These are phyloP conservation scores for Lepidochrysops patricia DNA, from an alignment of 2,888 invertebrate genomes.

Conservation along the genomic window DNA sequence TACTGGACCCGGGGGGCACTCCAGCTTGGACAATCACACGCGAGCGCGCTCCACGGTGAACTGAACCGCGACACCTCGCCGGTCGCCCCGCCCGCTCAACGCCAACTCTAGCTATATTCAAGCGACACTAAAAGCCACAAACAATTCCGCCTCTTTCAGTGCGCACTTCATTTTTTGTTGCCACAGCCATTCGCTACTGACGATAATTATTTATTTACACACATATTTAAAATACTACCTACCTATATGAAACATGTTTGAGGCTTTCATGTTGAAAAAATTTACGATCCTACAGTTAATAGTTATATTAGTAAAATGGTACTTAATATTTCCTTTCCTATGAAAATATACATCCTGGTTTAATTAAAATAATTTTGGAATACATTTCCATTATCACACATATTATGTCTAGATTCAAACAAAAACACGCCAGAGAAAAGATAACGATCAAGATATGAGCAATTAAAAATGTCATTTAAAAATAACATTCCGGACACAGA, in stretches of 20 bases:
- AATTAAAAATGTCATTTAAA: not conserved
- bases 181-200: not conserved
- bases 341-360: too few species aligned
- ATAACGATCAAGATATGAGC: not conserved
- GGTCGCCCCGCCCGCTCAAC: conserved; percentile 39
- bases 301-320: too few species aligned
- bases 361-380: not conserved
- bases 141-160: conserved; percentile 22
- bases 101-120: conserved; percentile 38
- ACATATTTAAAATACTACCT: too few species aligned
- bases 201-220: not conserved
- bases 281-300: too few species aligned
- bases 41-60: conserved; percentile 59
- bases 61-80: conserved; percentile 43
- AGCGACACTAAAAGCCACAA: conserved; percentile 36
- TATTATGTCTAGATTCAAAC: not conserved
- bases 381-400: not conserved
- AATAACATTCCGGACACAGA: not conserved
- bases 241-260: too few species aligned
- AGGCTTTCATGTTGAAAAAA: too few species aligned
- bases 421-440: not conserved
- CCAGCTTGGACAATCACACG: conserved; percentile 66
- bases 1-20: conserved; percentile 67
- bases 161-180: conserved; percentile 13
- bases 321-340: too few species aligned